phyloP scores from a whole-genome alignment of 2,888 invertebrate species.

The Stratiomys singularior region DNA sequence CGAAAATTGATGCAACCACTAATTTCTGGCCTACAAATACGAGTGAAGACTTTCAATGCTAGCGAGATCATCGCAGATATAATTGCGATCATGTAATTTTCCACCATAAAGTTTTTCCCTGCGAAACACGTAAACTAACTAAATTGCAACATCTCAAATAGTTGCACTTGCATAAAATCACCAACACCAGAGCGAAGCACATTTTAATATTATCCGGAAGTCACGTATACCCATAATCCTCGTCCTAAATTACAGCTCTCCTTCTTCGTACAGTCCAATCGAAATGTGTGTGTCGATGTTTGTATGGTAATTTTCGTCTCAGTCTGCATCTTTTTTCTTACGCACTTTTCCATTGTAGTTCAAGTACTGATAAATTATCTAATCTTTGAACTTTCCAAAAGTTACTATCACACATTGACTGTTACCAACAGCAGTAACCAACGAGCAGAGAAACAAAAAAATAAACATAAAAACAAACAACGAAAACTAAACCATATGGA shows the following conservation, averaged over 20 bases:
- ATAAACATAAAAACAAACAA: neutral
- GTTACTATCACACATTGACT: neutral
- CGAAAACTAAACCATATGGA: neutral
- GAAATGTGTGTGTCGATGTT: neutral
- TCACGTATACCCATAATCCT: neutral
- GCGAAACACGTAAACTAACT: too few species aligned
- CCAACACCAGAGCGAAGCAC: neutral
- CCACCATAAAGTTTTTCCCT: too few species aligned
- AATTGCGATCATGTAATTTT: too few species aligned
- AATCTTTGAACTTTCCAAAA: constrained; percentile 2
- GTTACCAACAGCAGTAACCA: neutral
- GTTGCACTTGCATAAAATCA: too few species aligned
- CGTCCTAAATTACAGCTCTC: neutral
- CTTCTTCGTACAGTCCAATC: neutral
- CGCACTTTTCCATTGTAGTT: neutral
- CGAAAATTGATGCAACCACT: too few species aligned
- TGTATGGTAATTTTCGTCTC: neutral
- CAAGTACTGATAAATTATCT: neutral
- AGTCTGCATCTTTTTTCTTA: neutral
- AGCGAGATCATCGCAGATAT: too few species aligned
- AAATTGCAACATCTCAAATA: too few species aligned
- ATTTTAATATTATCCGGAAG: neutral
- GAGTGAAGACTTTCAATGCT: too few species aligned
- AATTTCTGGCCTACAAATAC: too few species aligned
- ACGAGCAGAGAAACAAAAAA: too few species aligned